Evolutionary conservation across 1,140 invertebrate species (phyloP).

Genomic region (Nymphalis io): DNA sequence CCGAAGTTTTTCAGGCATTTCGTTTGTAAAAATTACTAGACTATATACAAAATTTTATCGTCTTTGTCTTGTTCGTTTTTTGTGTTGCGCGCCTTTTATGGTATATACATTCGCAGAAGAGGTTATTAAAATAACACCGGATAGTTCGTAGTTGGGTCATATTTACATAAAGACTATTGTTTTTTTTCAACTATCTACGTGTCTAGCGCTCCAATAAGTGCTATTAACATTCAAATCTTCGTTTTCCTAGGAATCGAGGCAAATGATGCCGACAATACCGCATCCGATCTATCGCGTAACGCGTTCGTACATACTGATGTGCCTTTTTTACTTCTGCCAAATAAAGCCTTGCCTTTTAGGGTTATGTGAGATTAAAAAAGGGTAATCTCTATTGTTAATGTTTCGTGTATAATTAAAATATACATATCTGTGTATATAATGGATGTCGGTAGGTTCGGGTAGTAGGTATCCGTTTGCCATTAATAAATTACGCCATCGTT

Average conservation of each 20-base stretch:
- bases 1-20: too few species aligned
- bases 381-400: too few species aligned
- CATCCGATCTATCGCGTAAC: slow-evolving; percentile 34
- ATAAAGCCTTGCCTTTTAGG: neutral
- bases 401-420: too few species aligned
- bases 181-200: slow-evolving; percentile 40
- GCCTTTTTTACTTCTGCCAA: neutral
- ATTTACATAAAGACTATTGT: slow-evolving; percentile 33
- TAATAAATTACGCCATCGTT: too few species aligned
- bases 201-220: slow-evolving; percentile 31
- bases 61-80: neutral
- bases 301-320: slow-evolving; percentile 32
- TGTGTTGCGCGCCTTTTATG: neutral
- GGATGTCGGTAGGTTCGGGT: too few species aligned
- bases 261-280: slow-evolving; percentile 38
- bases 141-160: slow-evolving; percentile 5
- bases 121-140: slow-evolving; percentile 5
- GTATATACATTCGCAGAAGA: neutral
- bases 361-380: neutral
- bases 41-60: neutral
- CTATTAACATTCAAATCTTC: slow-evolving; percentile 45
- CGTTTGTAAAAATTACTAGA: too few species aligned
- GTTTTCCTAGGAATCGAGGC: slow-evolving; percentile 42
- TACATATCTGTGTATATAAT: too few species aligned
- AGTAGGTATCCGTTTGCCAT: too few species aligned